A percentile compares a stretch with the other conserved stretches of the same genome.
These are phyloP conservation scores for Lasioglossum villosulum DNA, from an alignment of 2,888 invertebrate genomes.

Conservation along the genomic window DNA sequence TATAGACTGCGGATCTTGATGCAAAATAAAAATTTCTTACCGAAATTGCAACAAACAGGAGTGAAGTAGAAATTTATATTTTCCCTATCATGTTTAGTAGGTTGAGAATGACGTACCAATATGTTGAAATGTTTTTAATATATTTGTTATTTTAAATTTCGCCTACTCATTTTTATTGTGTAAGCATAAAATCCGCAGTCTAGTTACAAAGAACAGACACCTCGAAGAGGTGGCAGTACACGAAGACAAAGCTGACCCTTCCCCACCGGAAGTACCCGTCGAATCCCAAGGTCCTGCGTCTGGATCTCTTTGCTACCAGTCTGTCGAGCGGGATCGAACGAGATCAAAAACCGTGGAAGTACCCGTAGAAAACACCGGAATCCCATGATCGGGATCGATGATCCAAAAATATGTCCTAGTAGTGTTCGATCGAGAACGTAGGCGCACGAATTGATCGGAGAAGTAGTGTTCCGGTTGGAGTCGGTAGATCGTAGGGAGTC, in stretches of 20 bases:
- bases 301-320: not conserved
- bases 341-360: not conserved
- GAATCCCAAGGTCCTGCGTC: not conserved
- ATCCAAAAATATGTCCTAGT: not conserved
- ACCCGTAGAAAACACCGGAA: not conserved
- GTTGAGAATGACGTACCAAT: too few relatives aligned
- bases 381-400: not conserved
- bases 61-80: too few relatives aligned
- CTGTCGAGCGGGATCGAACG: not conserved
- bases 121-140: too few relatives aligned
- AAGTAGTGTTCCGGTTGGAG: constrained; percentile 40
- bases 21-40: too few relatives aligned
- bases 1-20: too few relatives aligned
- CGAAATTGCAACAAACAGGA: too few relatives aligned
- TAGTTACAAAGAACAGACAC: not conserved
- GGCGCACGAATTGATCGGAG: not conserved
- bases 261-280: not conserved
- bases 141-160: too few relatives aligned
- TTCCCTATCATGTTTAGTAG: too few relatives aligned
- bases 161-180: too few relatives aligned
- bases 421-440: not conserved
- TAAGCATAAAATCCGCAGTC: too few relatives aligned
- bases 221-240: not conserved
- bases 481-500: constrained; percentile 54
- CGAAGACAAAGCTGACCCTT: not conserved